Percentiles rank a stretch among this genome's conserved stretches.
phyloP scores from a whole-genome alignment of 2,113 vertebrate species.

The Heterochromis multidens region DNA sequence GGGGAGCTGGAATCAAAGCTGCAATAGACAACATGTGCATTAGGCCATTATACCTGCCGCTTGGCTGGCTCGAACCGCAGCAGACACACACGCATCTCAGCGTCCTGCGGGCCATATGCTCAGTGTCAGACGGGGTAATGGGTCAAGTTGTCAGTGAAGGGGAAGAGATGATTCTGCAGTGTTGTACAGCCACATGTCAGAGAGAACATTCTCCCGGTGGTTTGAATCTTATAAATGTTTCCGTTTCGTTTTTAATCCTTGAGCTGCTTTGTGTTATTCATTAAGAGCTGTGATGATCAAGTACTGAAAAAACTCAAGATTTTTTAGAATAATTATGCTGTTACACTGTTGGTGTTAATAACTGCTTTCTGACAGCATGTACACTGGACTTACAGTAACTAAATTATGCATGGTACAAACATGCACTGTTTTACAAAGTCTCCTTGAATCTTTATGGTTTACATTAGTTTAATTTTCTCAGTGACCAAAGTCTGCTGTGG shows the following conservation, averaged over 20 bases:
- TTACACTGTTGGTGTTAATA: neutral
- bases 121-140: constrained; percentile 3
- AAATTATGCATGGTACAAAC: too few species aligned
- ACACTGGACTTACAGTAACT: too few species aligned
- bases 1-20: constrained; percentile 39
- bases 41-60: constrained; percentile 18
- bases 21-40: constrained; percentile 26
- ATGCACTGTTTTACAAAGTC: neutral
- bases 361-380: neutral
- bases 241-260: neutral
- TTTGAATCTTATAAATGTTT: neutral
- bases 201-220: neutral
- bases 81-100: accelerated
- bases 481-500: neutral
- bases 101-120: constrained; percentile 30
- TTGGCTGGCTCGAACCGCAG: neutral
- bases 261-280: neutral
- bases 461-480: neutral
- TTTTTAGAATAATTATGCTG: neutral
- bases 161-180: neutral
- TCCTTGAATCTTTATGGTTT: neutral
- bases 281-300: neutral
- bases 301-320: neutral
- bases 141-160: constrained; percentile 1
- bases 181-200: neutral